phyloP scores from a whole-genome alignment of 2,113 vertebrate species.

The Mugil cephalus region DNA sequence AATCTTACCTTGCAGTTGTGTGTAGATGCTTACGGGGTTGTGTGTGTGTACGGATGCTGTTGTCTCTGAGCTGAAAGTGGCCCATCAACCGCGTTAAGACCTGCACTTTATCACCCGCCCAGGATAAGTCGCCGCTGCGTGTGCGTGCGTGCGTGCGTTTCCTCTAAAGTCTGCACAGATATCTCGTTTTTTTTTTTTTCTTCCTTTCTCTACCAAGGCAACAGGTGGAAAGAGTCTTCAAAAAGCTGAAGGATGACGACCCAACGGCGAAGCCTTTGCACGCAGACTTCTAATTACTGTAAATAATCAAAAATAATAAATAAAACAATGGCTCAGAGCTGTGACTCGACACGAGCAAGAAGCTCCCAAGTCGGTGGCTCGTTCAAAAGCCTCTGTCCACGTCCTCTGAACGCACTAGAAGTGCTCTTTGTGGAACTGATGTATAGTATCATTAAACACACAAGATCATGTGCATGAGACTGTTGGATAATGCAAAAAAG shows the following conservation, averaged over 20 bases:
- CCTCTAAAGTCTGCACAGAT: constrained; percentile 15
- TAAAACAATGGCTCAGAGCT: neutral
- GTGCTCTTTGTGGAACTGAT: neutral
- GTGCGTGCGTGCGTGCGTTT: constrained; percentile 35
- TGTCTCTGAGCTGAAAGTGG: constrained; percentile 35
- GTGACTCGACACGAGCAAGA: neutral
- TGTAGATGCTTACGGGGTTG: constrained; percentile 23
- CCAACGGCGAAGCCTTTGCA: too few relatives aligned
- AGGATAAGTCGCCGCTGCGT: constrained; percentile 1
- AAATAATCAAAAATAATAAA: neutral
- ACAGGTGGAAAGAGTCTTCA: constrained; percentile 45
- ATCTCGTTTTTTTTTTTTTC: constrained; percentile 25
- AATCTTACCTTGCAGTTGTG: constrained; percentile 66
- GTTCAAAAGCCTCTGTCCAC: neutral
- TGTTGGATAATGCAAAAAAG: constrained; percentile 40
- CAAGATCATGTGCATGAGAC: neutral
- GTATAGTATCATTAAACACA: constrained; percentile 3
- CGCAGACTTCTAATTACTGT: constrained; percentile 8
- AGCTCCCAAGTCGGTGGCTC: neutral
- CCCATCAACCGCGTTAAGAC: constrained; percentile 17
- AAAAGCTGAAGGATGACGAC: constrained; percentile 18
- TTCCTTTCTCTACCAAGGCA: constrained; percentile 14
- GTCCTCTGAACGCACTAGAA: neutral
- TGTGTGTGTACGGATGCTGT: constrained; percentile 8
- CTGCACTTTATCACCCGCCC: constrained; percentile 49